Percentiles rank a stretch among this genome's conserved stretches.
Evolutionary conservation across 2,888 invertebrate genomes (phyloP).

Genomic region (Papilio demoleus): DNA sequence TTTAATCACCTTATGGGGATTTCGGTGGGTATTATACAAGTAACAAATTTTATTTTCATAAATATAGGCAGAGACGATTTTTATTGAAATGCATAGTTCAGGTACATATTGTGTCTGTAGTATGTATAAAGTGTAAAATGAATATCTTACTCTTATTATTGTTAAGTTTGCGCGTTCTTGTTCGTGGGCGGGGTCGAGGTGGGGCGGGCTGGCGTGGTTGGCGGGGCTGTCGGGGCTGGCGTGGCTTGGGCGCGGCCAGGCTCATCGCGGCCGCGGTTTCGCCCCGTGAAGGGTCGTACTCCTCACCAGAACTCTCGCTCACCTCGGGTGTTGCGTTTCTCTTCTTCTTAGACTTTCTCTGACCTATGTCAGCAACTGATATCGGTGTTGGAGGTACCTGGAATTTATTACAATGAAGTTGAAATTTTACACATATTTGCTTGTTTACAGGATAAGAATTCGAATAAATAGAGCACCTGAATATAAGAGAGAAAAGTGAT

Average conservation of each 20-base stretch:
- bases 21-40: too few relatives aligned
- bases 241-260: conserved; percentile 72
- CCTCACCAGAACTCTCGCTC: conserved; percentile 78
- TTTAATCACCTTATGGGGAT: too few relatives aligned
- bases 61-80: too few relatives aligned
- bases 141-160: conserved; percentile 66
- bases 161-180: conserved; percentile 66
- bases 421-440: not conserved
- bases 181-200: conserved; percentile 44
- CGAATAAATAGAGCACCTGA: too few relatives aligned
- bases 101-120: not conserved
- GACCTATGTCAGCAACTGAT: conserved; percentile 71
- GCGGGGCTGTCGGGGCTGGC: conserved; percentile 66
- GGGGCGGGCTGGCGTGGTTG: conserved; percentile 52
- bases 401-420: conserved; percentile 45
- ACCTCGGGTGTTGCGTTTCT: conserved; percentile 69
- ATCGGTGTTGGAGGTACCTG: conserved; percentile 66
- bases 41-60: too few relatives aligned
- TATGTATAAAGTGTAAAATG: not conserved
- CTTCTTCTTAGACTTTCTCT: conserved; percentile 77
- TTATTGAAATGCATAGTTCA: too few relatives aligned
- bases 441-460: not conserved
- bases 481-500: too few relatives aligned
- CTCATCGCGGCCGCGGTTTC: conserved; percentile 73
- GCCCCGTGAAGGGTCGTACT: conserved; percentile 74